Conservation (phyloP, 1,140 invertebrate species). For the Melipona quadrifasciata region DNA sequence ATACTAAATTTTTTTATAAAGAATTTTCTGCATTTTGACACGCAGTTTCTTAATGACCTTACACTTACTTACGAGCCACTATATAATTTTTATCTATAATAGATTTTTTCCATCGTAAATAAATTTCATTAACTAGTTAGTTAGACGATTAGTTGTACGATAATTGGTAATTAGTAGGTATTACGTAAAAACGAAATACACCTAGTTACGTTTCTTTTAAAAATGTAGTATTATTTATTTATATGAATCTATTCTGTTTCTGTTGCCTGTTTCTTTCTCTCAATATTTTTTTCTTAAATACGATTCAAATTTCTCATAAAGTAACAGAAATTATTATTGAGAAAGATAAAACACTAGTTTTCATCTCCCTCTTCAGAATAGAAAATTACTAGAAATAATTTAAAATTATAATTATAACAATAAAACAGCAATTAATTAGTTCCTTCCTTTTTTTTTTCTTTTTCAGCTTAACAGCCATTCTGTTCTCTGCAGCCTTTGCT, state of each 20-base stretch:
- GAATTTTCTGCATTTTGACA: not conserved
- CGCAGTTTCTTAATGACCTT: not conserved
- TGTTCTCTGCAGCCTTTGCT: slow-evolving; percentile 61
- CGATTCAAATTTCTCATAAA: not conserved
- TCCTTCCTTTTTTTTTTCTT: slow-evolving; percentile 1
- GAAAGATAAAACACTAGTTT: not conserved
- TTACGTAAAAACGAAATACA: not conserved
- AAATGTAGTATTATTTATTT: not conserved
- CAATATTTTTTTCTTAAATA: not conserved
- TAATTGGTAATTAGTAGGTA: not conserved
- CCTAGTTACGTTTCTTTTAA: not conserved
- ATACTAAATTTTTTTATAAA: not conserved
- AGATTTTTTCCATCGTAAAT: not conserved
- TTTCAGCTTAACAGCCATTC: slow-evolving; percentile 66
- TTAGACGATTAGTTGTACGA: not conserved
- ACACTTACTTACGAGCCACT: not conserved
- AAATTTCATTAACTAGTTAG: not conserved
- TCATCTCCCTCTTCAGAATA: too few relatives aligned
- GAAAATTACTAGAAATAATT: too few relatives aligned
- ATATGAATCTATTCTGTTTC: too few relatives aligned
- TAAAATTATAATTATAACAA: not conserved
- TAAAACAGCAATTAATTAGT: not conserved
- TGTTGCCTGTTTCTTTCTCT: not conserved
- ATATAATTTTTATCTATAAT: not conserved
- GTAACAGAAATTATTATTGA: not conserved